Conservation (phyloP, 1,140 invertebrate species). For the Bursaphelenchus mucronatus region DNA sequence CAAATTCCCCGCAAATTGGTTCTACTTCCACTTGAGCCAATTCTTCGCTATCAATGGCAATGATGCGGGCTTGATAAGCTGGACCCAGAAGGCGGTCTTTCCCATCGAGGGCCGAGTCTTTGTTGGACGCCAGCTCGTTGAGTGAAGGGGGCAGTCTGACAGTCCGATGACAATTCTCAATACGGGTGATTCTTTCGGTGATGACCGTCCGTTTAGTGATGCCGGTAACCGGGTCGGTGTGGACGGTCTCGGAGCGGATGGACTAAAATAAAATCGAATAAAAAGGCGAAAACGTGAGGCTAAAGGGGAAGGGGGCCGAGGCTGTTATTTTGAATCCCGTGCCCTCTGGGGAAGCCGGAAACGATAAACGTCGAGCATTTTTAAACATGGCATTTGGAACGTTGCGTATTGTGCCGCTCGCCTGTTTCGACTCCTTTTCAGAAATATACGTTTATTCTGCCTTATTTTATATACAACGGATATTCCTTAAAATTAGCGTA, state of each 20-base stretch:
- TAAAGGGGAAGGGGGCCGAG: neutral
- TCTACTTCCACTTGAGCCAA: conserved; percentile 30
- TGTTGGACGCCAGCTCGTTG: neutral
- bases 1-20: conserved; percentile 44
- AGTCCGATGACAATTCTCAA: conserved; percentile 34
- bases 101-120: conserved; percentile 1
- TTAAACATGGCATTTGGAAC: neutral
- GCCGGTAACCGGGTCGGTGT: conserved; percentile 47
- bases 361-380: neutral
- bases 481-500: no score
- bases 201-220: conserved; percentile 50
- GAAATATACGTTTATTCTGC: neutral
- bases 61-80: conserved; percentile 21
- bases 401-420: neutral
- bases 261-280: conserved; percentile 27
- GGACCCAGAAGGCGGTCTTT: conserved; percentile 12
- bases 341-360: neutral
- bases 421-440: conserved; percentile 9
- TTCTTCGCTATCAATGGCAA: conserved; percentile 20
- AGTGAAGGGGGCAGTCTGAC: conserved; percentile 24
- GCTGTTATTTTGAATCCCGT: neutral
- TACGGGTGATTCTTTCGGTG: conserved; percentile 46
- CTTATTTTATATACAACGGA: no score
- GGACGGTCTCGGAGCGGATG: conserved; percentile 37
- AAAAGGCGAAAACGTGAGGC: neutral